Base-by-base conservation (phyloP, 2,113 vertebrate genomes). In the Bubo scandiacus region DNA sequence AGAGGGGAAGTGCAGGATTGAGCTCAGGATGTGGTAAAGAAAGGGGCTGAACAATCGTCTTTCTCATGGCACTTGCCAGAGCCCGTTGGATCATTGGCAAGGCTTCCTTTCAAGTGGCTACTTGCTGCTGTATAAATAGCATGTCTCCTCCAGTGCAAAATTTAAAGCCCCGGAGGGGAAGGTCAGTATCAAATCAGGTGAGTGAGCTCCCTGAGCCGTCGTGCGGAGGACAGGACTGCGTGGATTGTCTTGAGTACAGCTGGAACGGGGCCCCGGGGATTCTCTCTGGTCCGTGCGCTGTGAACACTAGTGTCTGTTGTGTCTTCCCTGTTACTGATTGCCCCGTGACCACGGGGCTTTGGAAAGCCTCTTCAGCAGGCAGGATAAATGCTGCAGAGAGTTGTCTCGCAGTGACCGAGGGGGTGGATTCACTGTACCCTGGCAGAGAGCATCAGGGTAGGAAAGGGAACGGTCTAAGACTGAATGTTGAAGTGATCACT, bases 241-340 rank as follows among this genome's bases (percentile, higher is more conserved):
- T 3, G 6, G 27, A 6, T 38, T 25, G 29, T 13, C 52, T 29
- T 14, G 34, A 8, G 11, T 29, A 19, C 0, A 2, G 57, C 51
- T 45, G 32, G 36, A 38, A 13, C 4, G 3, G 5, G 10, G 17
- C 40, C 26, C 55, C 30, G 5, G 29, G 32, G 51, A 3, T 38
- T 21, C 63, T 29, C 19, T 8, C 22, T 14, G 32, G 13, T 29
- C 62, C 7, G 1, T 6, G 23, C 0, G 1, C 57, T 19, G 10
- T 9, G 34, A 45, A 66, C 14, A 15, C 8, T 4, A 5, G 58
- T 15, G 52, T 36, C 49, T 20, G 27, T 29, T 29, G 32, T 71
- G 38, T 38, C 63, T 40, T 65, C 11, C 5, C 40, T 49, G 49
- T 43, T 32, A 6, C 36, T 8, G 38, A 6, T 54, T 19, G 22